Conservation (phyloP, 2,797 vertebrate genomes). For the Micromesistius poutassou region DNA sequence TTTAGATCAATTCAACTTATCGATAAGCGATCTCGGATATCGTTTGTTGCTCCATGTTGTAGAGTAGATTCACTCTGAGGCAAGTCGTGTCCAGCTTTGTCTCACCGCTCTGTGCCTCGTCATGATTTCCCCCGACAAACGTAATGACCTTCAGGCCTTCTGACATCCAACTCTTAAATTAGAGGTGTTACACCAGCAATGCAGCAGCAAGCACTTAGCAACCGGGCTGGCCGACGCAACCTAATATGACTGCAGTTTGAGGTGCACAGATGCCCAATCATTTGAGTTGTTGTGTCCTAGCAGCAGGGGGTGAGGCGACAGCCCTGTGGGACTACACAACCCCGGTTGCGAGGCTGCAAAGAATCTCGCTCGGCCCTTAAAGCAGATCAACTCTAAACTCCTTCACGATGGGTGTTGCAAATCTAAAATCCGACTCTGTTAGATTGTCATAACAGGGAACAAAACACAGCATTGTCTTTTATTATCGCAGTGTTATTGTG, state of each 20-base stretch:
- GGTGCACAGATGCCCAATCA: background rate
- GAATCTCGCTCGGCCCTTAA: background rate
- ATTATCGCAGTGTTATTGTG: background rate
- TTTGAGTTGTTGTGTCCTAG: background rate
- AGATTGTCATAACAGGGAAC: background rate
- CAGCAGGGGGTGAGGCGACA: background rate
- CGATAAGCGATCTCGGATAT: background rate
- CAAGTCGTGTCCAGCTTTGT: background rate
- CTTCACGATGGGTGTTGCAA: background rate
- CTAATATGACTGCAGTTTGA: background rate
- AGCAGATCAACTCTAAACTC: background rate
- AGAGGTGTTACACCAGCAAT: background rate
- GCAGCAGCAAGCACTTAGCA: background rate
- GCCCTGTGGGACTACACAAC: background rate
- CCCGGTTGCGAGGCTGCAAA: background rate
- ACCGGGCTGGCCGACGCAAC: background rate
- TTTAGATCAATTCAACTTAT: too few relatives aligned
- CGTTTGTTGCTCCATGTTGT: background rate
- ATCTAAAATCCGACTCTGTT: background rate
- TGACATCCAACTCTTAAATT: background rate
- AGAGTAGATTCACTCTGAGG: background rate
- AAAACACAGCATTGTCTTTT: background rate
- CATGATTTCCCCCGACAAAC: background rate
- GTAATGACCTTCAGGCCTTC: background rate
- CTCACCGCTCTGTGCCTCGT: background rate